Evolutionary conservation across 2,113 vertebrate species (phyloP).

Genomic region (Sigmodon hispidus): DNA sequence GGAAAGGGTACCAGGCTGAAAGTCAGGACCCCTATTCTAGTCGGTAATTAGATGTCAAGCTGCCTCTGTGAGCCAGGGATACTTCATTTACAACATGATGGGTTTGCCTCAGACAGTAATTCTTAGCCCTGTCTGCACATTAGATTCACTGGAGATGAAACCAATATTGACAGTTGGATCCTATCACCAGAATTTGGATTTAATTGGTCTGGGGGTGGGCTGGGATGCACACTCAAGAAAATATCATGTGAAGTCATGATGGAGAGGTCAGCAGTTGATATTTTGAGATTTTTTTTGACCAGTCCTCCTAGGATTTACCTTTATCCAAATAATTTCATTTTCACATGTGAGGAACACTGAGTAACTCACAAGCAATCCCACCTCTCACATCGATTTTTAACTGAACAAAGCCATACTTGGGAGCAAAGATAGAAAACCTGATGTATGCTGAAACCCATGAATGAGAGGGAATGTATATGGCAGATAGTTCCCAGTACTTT

Average conservation of each 20-base stretch:
- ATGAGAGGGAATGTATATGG: accelerated
- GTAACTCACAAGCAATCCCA: not conserved
- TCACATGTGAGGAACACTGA: not conserved
- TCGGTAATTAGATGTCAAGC: not conserved
- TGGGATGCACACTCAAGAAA: not conserved
- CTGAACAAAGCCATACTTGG: not conserved
- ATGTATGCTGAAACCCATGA: not conserved
- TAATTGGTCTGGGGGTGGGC: not conserved
- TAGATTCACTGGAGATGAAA: not conserved
- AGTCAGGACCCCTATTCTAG: not conserved
- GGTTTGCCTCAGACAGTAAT: not conserved
- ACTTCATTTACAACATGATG: constrained; percentile 9
- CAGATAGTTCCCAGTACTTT: not conserved
- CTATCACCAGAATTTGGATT: not conserved
- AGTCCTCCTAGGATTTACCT: not conserved
- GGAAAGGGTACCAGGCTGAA: not conserved
- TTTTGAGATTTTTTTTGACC: not conserved
- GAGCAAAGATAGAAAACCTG: not conserved
- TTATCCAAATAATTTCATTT: not conserved
- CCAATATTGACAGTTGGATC: not conserved
- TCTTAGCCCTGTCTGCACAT: not conserved
- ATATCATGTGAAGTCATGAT: not conserved
- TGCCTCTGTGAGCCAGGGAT: not conserved
- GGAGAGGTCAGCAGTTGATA: not conserved
- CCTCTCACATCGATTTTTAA: not conserved